phyloP scores from a whole-genome alignment of 1,140 invertebrate species.

The Lethrus apterus region DNA sequence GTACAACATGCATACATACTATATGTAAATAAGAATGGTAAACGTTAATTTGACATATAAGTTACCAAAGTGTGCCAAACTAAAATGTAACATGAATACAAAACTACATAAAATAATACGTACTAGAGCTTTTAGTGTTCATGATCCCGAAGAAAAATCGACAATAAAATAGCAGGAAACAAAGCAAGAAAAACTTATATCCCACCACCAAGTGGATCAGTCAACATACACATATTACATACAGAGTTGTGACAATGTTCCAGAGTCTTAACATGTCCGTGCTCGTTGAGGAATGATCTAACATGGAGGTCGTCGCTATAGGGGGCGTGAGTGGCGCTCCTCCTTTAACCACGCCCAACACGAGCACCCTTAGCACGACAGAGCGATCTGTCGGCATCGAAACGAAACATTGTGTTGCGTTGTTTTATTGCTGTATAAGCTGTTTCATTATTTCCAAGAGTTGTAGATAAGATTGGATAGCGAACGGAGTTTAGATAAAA shows the following conservation, averaged over 20 bases:
- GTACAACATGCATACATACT: too few species aligned
- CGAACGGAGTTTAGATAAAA: slow-evolving; percentile 26
- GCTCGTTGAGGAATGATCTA: slow-evolving; percentile 34
- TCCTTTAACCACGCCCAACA: slow-evolving; percentile 24
- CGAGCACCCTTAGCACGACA: slow-evolving; percentile 18
- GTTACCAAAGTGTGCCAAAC: too few species aligned
- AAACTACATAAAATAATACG: too few species aligned
- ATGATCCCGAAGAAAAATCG: not conserved
- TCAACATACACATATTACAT: slow-evolving; percentile 14
- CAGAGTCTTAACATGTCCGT: slow-evolving; percentile 34
- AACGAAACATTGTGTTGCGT: slow-evolving; percentile 19
- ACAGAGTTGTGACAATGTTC: slow-evolving; percentile 25
- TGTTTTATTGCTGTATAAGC: slow-evolving; percentile 37
- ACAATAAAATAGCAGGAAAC: not conserved
- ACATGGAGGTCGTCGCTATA: slow-evolving; percentile 33
- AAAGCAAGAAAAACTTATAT: slow-evolving; percentile 10
- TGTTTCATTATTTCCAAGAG: slow-evolving; percentile 36
- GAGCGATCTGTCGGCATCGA: slow-evolving; percentile 32
- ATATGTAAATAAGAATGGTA: too few species aligned
- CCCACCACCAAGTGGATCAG: not conserved
- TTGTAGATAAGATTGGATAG: slow-evolving; percentile 33
- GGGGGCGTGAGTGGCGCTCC: slow-evolving; percentile 24
- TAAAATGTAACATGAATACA: too few species aligned
- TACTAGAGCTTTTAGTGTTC: too few species aligned
- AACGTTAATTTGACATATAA: too few species aligned